Conservation (phyloP, 2,113 vertebrate species). For the Thalassoma bifasciatum region DNA sequence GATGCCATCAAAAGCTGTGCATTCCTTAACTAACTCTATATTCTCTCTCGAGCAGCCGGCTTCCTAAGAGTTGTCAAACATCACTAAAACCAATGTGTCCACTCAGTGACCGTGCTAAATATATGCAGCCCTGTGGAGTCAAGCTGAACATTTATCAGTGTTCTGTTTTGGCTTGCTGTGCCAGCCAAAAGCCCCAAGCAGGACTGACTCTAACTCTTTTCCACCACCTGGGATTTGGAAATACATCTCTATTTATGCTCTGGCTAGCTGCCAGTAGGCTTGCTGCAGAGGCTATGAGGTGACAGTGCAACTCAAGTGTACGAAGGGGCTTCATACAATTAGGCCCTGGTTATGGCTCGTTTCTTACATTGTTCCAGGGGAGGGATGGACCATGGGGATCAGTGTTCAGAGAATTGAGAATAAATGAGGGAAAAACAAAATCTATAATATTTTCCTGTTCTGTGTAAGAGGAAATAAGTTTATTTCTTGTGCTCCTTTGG, state of each 20-base stretch:
- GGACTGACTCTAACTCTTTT: conserved; percentile 49
- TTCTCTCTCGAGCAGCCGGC: neutral
- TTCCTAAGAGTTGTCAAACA: conserved; percentile 11
- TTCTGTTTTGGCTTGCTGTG: conserved; percentile 42
- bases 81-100: conserved; percentile 41
- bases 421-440: neutral
- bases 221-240: conserved; percentile 70
- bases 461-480: neutral
- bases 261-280: conserved; percentile 65
- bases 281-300: conserved; percentile 55
- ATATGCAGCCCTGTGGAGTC: conserved; percentile 53
- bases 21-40: neutral
- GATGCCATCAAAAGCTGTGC: neutral
- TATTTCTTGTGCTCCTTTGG: too few species aligned
- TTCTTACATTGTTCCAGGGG: conserved; percentile 21
- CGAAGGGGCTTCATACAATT: conserved; percentile 51
- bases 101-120: conserved; percentile 48
- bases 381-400: conserved; percentile 55
- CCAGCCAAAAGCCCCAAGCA: conserved; percentile 50
- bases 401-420: conserved; percentile 9
- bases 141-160: conserved; percentile 55
- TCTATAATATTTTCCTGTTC: neutral
- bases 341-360: conserved; percentile 51
- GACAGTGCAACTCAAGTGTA: conserved; percentile 53
- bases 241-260: conserved; percentile 71